These are phyloP conservation scores for Erythrocercus mccallii DNA, from an alignment of 2,113 vertebrate species.

Conservation along the genomic window DNA sequence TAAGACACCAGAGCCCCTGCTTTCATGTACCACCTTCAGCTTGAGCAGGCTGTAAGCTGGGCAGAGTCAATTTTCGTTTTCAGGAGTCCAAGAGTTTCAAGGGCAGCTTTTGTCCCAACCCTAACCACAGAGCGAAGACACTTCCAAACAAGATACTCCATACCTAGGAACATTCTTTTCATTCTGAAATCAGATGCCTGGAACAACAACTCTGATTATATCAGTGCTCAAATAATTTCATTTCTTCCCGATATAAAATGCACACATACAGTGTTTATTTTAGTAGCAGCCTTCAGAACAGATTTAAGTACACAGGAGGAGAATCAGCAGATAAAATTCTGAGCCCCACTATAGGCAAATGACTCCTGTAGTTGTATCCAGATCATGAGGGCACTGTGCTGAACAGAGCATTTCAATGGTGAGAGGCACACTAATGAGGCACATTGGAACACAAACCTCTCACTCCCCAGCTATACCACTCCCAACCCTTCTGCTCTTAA, in stretches of 20 bases:
- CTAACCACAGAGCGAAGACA: background rate
- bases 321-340: background rate
- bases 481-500: background rate
- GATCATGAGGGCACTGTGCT: background rate
- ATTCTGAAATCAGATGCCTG: background rate
- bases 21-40: background rate
- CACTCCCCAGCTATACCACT: background rate
- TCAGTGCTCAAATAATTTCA: background rate
- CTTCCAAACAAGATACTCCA: background rate
- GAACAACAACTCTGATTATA: background rate
- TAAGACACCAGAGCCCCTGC: background rate
- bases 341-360: background rate
- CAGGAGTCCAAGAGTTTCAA: background rate
- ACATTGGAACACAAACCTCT: background rate
- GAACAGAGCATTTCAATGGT: background rate
- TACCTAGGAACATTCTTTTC: background rate
- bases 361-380: background rate
- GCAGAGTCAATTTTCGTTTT: background rate
- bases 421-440: background rate
- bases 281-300: background rate
- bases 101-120: background rate
- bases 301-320: background rate
- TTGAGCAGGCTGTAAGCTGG: background rate
- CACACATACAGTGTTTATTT: accelerated
- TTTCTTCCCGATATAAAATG: background rate